Evolutionary conservation across 2,888 invertebrate species (phyloP), one percentile per base, ranked within the genome.

Genomic region (Amphiduros pacificus): DNA sequence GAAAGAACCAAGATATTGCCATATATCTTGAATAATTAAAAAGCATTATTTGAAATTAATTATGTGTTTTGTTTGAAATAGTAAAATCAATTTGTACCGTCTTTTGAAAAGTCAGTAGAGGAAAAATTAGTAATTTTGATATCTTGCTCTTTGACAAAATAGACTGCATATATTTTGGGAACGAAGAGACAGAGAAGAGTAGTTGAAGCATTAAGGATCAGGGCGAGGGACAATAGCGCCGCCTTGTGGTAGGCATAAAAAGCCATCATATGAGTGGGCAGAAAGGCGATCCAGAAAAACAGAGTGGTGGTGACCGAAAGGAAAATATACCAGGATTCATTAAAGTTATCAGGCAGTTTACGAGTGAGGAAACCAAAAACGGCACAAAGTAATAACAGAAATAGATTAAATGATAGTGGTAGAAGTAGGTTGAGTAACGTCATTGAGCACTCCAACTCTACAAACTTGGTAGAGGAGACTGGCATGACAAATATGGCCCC

Each of bases 281-380:
- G 17, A 44, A 56, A 56, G n/a, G 31, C 56, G 14, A 56, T 41
- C 56, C 56, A 56, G 28, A 56, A 44, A 41, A 56, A 56, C 26
- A 56, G 27, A 4, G 56, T 44, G 5, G 56, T 44, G n/a, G 22
- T 17, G 9, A 56, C 56, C 4, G 44, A 56, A 11, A 56, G 14
- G 31, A 56, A 56, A 24, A 56, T 48, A 24, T 27, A 41, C 56
- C 44, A 44, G n/a, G 56, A 56, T 56, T 56, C 56, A 26, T 56
- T 56, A 26, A 48, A 56, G 44, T 56, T 56, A 4, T 56, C 56
- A 3, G 56, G 56, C 20, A 56, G 28, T 20, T 44, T 40, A 4
- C 56, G 44, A 4, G 56, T 56, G 44, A 44, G 22, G 31, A 27
- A 56, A 5, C 56, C 56, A 27, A 20, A 56, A 14, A 24, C 5